Evolutionary conservation across 1,140 invertebrate genomes (phyloP).

Genomic region (roundworm (Caenorhabditis elegans)): DNA sequence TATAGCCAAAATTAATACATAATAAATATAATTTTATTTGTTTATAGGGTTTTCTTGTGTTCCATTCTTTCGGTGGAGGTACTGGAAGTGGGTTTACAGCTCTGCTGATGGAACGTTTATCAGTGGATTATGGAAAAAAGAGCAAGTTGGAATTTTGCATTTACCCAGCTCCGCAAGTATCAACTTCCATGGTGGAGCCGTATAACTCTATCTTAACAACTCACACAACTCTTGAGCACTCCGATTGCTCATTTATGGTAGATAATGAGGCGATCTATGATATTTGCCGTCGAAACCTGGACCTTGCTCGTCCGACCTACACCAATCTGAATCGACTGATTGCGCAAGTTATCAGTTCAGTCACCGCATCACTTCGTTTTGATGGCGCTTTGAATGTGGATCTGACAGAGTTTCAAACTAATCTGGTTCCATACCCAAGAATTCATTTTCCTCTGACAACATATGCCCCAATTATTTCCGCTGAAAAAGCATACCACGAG

Average conservation of each 20-base stretch:
- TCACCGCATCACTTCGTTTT: constrained; percentile 62
- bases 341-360: constrained; percentile 74
- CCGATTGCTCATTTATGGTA: constrained; percentile 68
- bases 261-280: constrained; percentile 89
- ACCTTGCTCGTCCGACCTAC: constrained; percentile 80
- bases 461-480: constrained; percentile 59
- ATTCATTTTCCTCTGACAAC: constrained; percentile 76
- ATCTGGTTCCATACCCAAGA: constrained; percentile 74
- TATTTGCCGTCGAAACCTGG: constrained; percentile 83
- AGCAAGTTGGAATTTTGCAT: constrained; percentile 83
- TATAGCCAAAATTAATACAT: constrained; percentile 71
- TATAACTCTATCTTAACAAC: constrained; percentile 71
- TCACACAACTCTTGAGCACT: constrained; percentile 72
- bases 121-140: constrained; percentile 75
- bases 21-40: constrained; percentile 71
- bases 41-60: constrained; percentile 82
- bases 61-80: constrained; percentile 86
- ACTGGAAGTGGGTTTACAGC: constrained; percentile 75
- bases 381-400: constrained; percentile 54
- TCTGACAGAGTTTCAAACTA: constrained; percentile 65
- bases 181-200: constrained; percentile 68
- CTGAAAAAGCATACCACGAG: constrained; percentile 68
- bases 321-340: constrained; percentile 80
- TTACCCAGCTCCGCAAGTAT: constrained; percentile 80
- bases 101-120: constrained; percentile 75